phyloP scores from a whole-genome alignment of 2,888 invertebrate species.

The Drosophila eohydei region DNA sequence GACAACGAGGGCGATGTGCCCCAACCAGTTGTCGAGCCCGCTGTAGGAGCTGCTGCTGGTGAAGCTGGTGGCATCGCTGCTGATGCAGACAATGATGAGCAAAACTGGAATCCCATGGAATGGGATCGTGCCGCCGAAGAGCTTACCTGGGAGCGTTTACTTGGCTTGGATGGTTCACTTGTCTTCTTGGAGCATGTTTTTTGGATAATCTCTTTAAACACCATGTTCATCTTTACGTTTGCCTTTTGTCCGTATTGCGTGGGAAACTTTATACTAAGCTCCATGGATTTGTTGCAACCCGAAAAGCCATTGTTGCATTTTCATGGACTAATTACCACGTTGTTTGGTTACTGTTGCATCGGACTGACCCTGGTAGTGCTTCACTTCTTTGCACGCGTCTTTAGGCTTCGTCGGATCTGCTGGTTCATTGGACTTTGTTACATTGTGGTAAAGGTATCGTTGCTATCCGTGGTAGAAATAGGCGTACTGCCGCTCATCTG shows the following conservation, averaged over 20 bases:
- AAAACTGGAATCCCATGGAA: slow-evolving; percentile 99
- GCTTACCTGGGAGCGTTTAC: slow-evolving; percentile 97
- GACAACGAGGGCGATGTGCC: slow-evolving; percentile 86
- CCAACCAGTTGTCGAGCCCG: slow-evolving; percentile 86
- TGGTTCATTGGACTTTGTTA: slow-evolving; percentile 96
- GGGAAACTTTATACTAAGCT: slow-evolving; percentile 92
- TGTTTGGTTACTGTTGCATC: slow-evolving; percentile 96
- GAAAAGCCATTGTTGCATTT: slow-evolving; percentile 90
- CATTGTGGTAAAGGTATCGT: slow-evolving; percentile 92
- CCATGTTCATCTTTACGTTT: slow-evolving; percentile 97
- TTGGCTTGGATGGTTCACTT: slow-evolving; percentile 98
- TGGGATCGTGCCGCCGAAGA: slow-evolving; percentile 99
- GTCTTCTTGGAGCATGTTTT: slow-evolving; percentile 99
- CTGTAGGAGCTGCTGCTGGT: slow-evolving; percentile 83
- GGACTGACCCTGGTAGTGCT: slow-evolving; percentile 92
- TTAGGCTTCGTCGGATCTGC: slow-evolving; percentile 92
- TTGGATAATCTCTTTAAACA: slow-evolving; percentile 99
- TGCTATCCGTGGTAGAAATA: slow-evolving; percentile 98
- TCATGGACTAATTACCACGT: slow-evolving; percentile 95
- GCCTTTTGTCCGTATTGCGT: slow-evolving; percentile 98
- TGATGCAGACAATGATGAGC: slow-evolving; percentile 85
- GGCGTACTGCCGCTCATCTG: slow-evolving; percentile 98
- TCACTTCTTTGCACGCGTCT: slow-evolving; percentile 92
- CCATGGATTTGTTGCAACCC: slow-evolving; percentile 86
- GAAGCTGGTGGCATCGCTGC: slow-evolving; percentile 86